Base-by-base conservation (phyloP, 2,113 vertebrate species). In the Rhea americana region DNA sequence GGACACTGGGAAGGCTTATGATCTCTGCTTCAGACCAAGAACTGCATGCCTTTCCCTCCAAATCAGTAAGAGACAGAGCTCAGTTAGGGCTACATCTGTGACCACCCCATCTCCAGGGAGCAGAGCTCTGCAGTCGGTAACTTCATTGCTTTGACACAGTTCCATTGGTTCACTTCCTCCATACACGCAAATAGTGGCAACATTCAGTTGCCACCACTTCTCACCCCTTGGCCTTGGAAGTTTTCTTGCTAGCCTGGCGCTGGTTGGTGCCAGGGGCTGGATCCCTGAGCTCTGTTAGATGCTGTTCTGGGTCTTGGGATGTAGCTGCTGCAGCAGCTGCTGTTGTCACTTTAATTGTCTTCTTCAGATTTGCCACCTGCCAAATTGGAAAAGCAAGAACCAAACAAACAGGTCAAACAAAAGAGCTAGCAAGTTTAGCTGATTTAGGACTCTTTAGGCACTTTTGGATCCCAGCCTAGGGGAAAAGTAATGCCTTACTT, bases 171-270 rank as follows among this genome's bases (percentile, higher is more conserved):
- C 32, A 13, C 35, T 39, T 20, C n/a, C 51, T 8, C 14, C 56
- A 19, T 21, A 13, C 20, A 41, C 0, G 35, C 17, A 30, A 6
- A 11, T n/a, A n/a, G 18, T 1, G 9, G 9, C 72, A 37, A 39
- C 15, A 11, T 7, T 24, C 1, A 0, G 56, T 28, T 9, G 35
- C n/a, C 48, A 11, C 2, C 17, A 11, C 19, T 75, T 94, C 98
- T 98, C 96, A 99, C 99, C 99, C 99, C 98, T 99, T 99, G 94
- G 99, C 99, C 96, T 99, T 99, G 56, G 99, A 99, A 96, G 98
- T 98, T 93, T 99, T 99, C 97, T 99, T 99, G 97, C 99, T 99
- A 8, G 98, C 93, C 89, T 98, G 98, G 91, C 98, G 98, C 95
- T 98, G 98, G 92, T 97, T 98, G 92, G 97, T 97, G 89, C 98